Base-by-base conservation (phyloP, 64 coral and sea anemone species). In the Montipora efflorescens region DNA sequence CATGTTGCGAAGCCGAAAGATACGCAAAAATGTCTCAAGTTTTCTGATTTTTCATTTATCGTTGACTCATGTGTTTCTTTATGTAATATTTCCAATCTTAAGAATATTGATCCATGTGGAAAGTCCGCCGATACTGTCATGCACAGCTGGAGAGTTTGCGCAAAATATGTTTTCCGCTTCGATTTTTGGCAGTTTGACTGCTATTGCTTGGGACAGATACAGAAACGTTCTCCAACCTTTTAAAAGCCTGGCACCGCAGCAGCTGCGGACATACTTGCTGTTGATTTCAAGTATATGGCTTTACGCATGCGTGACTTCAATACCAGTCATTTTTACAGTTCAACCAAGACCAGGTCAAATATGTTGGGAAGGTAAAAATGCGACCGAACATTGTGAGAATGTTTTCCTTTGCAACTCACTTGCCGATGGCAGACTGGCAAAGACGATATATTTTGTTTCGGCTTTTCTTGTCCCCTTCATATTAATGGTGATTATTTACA, bases 21-120 rank as follows among this genome's bases (percentile, higher is more conserved):
- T 82, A 61, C 79, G 79, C 6, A 20, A 21, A 45, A 82, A 28
- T 44, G 62, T 82, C 62, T 82, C 79, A 36, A 62, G 79, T 8
- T 82, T 82, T 36, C 79, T 82, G 53, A 62, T 82, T 4, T 82
- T 82, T 23, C 79, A 82, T 62, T 82, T 82, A 14, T 82, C 79
- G 3, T 58, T 62, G 6, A 82, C 79, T 10, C 79, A 61, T 36
- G 12, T 82, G 3, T 1, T 82, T 8, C 15, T 82, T 62, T 57
- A 82, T 15, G 4, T 36, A 8, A 28, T 25, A 8, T 22, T 82
- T 45, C 79, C 79, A 5, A 1, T 36, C 2, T 62, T 66, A 21
- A 58, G 53, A 64, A 62, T 5, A 58, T 3, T 12, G 10, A 43
- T 15, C 14, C 1, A 10, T 45, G 8, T 43, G 7, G 22, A 22